Percentiles rank a stretch among this genome's conserved stretches.
Evolutionary conservation across 1,140 invertebrate genomes (phyloP).

Genomic region (Paralvinella palmiformis): DNA sequence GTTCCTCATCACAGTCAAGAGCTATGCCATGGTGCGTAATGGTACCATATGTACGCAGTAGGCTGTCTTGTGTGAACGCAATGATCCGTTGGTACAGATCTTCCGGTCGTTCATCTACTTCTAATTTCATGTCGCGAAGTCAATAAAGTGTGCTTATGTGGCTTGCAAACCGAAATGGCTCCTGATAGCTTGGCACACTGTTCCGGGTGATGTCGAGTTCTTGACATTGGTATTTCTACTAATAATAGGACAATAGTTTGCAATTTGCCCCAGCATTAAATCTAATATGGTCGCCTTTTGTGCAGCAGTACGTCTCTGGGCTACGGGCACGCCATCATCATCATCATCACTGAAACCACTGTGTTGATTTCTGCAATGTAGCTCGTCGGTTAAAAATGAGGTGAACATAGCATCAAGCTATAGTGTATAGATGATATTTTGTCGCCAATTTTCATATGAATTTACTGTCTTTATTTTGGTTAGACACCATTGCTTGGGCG

Average conservation of each 20-base stretch:
- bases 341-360: no score
- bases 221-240: slow-evolving; percentile 21
- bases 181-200: slow-evolving; percentile 19
- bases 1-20: slow-evolving; percentile 22
- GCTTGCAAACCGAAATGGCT: slow-evolving; percentile 12
- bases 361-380: no score
- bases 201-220: slow-evolving; percentile 23
- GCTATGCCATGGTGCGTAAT: slow-evolving; percentile 21
- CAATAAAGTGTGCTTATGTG: slow-evolving; percentile 12
- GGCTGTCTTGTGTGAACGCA: slow-evolving; percentile 27
- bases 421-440: no score
- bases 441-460: no score
- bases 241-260: slow-evolving; percentile 21
- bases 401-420: no score
- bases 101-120: slow-evolving; percentile 22
- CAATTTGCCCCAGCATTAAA: slow-evolving; percentile 8
- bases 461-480: no score
- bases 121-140: slow-evolving; percentile 17
- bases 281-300: slow-evolving; percentile 11
- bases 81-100: slow-evolving; percentile 24
- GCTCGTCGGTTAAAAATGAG: no score
- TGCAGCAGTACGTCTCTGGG: slow-evolving; percentile 4
- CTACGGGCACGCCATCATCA: neutral
- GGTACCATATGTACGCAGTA: slow-evolving; percentile 1
- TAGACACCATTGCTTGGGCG: no score